Evolutionary conservation across 2,888 invertebrate genomes (phyloP).

Genomic region (Zhengitettix transpicula): DNA sequence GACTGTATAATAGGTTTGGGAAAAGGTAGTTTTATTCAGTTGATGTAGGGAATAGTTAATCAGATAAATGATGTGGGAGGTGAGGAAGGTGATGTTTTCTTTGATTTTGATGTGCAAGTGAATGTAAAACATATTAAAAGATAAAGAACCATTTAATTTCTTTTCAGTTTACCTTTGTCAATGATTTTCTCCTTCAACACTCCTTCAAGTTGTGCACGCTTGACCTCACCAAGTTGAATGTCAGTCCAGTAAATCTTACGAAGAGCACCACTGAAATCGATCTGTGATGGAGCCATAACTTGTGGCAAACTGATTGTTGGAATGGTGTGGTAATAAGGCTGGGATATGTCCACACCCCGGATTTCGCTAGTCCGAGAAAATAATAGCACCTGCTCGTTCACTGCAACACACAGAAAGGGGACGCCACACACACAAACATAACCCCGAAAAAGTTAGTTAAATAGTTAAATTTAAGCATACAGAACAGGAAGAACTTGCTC

Average conservation of each 20-base stretch:
- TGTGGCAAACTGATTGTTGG: conserved; percentile 61
- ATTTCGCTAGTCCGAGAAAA: conserved; percentile 62
- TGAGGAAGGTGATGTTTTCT: too few species aligned
- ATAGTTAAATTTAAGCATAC: not conserved
- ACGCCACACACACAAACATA: conserved; percentile 12
- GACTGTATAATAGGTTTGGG: too few species aligned
- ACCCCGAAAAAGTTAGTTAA: conserved; percentile 7
- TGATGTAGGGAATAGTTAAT: too few species aligned
- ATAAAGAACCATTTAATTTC: not conserved
- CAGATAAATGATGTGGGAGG: too few species aligned
- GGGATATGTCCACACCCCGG: conserved; percentile 62
- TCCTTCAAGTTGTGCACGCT: conserved; percentile 45
- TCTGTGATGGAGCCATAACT: conserved; percentile 48
- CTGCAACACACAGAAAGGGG: conserved; percentile 21
- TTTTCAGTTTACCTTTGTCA: conserved; percentile 53
- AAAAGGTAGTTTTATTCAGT: too few species aligned
- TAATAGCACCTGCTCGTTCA: conserved; percentile 62
- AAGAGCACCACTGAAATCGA: conserved; percentile 50
- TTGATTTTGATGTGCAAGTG: too few species aligned
- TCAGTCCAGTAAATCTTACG: conserved; percentile 65
- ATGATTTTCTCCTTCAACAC: conserved; percentile 54
- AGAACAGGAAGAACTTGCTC: not conserved
- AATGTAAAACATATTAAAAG: not conserved
- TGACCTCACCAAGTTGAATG: conserved; percentile 55
- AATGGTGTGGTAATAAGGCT: conserved; percentile 60